phyloP scores from a whole-genome alignment of 2,888 invertebrate species.

The Metellina segmentata region DNA sequence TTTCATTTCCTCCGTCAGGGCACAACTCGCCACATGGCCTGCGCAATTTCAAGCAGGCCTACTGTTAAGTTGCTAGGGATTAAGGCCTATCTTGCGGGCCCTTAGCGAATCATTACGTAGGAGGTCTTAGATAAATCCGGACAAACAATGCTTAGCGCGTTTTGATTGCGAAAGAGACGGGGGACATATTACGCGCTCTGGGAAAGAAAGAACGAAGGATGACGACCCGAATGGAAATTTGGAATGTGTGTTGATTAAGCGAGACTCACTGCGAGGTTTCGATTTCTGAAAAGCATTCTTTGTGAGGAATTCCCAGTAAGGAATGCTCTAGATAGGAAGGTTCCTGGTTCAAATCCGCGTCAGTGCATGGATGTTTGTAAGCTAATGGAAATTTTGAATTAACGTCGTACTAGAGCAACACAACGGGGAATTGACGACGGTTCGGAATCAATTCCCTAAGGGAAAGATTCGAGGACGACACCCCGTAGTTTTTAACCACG shows the following conservation, averaged over 20 bases:
- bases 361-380: too few relatives aligned
- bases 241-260: neutral
- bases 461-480: too few relatives aligned
- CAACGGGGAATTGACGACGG: too few relatives aligned
- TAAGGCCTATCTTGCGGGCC: neutral
- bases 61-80: neutral
- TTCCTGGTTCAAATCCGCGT: too few relatives aligned
- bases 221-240: neutral
- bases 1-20: conserved; percentile 44
- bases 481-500: too few relatives aligned
- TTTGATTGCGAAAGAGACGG: neutral
- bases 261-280: neutral
- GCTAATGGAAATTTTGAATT: too few relatives aligned
- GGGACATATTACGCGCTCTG: neutral
- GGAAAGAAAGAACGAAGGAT: neutral
- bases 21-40: conserved; percentile 1
- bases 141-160: conserved; percentile 1
- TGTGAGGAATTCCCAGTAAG: too few relatives aligned
- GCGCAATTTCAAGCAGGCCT: neutral
- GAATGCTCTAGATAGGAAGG: too few relatives aligned
- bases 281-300: too few relatives aligned
- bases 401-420: too few relatives aligned
- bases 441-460: too few relatives aligned
- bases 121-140: conserved; percentile 3
- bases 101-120: conserved; percentile 15